Evolutionary conservation across 2,888 invertebrate species (phyloP), one percentile per base, ranked within the genome.

Genomic region (Axea sp.): DNA sequence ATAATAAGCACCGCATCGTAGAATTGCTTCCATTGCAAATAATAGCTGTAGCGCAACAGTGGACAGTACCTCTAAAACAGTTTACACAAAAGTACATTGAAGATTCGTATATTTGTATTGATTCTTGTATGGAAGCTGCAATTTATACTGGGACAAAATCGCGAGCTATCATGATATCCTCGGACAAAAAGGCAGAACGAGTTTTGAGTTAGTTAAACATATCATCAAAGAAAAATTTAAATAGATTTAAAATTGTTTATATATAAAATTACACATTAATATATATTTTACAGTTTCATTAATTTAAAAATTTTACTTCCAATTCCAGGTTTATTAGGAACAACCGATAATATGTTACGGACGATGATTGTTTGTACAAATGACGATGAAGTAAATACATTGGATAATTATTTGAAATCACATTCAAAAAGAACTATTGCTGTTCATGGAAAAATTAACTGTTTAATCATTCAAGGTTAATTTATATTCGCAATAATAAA

Each of bases 111-210:
- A 87, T 95, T 2, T 91, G 93, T 59, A 92, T 95, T 57, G 91
- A 92, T 0, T 92, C 93, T 12, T 92, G 91, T 77, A 89, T 94
- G 76, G 95, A 95, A 87, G 94, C 94, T 39, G 91, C 93, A 0
- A 87, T 94, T 7, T 95, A 93, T 86, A 92, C 92, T n/a, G 77
- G 90, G 83, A 87, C 90, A 75, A 67, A 88, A 81, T 87, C 91
- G 37, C 86, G 87, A 7, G 81, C 91, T 15, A 87, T 89, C 64
- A 83, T 90, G 62, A 62, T 87, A 1, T 83, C 85, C 15, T 85
- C 88, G 4, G 83, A 87, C 1, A 85, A 87, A 1, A 92, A 91
- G 84, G 59, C 87, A 0, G 77, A 86, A 1, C 82, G 83, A 17
- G 81, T 91, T 28, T 76, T 89, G 75, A 84, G 88, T 87, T 72